Evolutionary conservation across 2,888 invertebrate genomes (phyloP), one percentile per base, ranked within the genome.

Genomic region (Sphaerophoria taeniata): DNA sequence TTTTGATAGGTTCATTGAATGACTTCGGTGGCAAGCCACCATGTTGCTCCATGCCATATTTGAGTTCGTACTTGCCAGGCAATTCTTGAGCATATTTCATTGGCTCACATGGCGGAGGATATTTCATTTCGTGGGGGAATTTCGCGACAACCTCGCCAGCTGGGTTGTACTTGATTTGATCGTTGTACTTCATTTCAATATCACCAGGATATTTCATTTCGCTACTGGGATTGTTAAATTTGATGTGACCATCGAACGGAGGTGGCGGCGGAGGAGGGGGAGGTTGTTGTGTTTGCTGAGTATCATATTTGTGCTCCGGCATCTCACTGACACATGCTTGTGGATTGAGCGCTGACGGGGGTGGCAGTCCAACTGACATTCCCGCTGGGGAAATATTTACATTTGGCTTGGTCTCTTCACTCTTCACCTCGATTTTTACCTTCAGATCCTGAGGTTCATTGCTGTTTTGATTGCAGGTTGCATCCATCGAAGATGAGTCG

Each of bases 401-500:
- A 86, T 85, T 87, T 76, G 85, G 69, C 61, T 91, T 92, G 0
- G 90, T 89, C 43, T 91, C 90, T 84, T 92, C 92, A 72, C 92
- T 93, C 81, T 93, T 93, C 70, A 94, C 93, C 90, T 95, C 95
- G 88, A 95, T 95, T 89, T 95, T 95, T 43, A 95, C 95, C 90
- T 95, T 95, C 73, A 95, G 92, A 90, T 95, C 95, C 89, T 95
- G 95, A 6, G 95, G 95, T 89, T 95, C 95, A 90, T 93, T 94
- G 85, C 92, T 91, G 63, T 91, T 92, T 79, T 92, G 91, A 88
- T 92, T 92, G 83, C 92, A 92, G 61, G 90, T 89, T 45, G 92
- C 91, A 76, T 93, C 93, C 87, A 91, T 89, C 3, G 91, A 91
- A 9, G 88, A 88, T 14, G 88, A 88, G 77, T 93, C 93, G 73